Conservation (phyloP, 2,888 invertebrate genomes). For the Cenopis cana region DNA sequence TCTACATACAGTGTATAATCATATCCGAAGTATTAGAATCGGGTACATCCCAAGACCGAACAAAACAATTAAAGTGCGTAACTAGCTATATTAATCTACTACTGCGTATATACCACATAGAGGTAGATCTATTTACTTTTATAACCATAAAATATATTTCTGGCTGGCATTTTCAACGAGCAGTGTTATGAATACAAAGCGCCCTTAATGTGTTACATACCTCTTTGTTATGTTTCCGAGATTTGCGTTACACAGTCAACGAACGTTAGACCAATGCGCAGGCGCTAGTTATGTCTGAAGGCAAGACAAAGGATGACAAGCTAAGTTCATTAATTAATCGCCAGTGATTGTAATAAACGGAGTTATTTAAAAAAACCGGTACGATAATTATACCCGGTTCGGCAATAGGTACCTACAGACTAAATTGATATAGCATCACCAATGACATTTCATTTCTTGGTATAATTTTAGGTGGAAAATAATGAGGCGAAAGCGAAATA, state of each 20-base stretch:
- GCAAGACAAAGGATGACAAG: conserved; percentile 7
- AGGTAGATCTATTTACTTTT: conserved; percentile 22
- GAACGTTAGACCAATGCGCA: conserved; percentile 10
- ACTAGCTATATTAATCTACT: not conserved
- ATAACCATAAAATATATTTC: conserved; percentile 46
- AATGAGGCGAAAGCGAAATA: not conserved
- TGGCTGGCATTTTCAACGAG: conserved; percentile 48
- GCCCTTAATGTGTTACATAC: conserved; percentile 50
- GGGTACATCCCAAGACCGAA: not conserved
- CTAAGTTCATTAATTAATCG: conserved; percentile 12
- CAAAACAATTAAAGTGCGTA: conserved; percentile 8
- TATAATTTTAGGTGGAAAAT: not conserved
- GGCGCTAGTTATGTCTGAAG: not conserved
- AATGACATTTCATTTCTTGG: not conserved
- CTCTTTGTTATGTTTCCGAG: conserved; percentile 46
- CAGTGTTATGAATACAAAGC: conserved; percentile 51
- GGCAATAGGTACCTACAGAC: no score
- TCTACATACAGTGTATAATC: no score
- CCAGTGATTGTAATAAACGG: not conserved
- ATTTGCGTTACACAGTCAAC: conserved; percentile 28
- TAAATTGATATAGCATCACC: not conserved
- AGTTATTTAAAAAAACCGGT: conserved; percentile 1
- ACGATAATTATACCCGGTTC: not conserved
- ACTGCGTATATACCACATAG: not conserved
- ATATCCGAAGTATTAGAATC: not conserved